These are phyloP conservation scores for Platyrinchus mystaceus DNA, from an alignment of 2,797 vertebrate genomes.

Conservation along the genomic window DNA sequence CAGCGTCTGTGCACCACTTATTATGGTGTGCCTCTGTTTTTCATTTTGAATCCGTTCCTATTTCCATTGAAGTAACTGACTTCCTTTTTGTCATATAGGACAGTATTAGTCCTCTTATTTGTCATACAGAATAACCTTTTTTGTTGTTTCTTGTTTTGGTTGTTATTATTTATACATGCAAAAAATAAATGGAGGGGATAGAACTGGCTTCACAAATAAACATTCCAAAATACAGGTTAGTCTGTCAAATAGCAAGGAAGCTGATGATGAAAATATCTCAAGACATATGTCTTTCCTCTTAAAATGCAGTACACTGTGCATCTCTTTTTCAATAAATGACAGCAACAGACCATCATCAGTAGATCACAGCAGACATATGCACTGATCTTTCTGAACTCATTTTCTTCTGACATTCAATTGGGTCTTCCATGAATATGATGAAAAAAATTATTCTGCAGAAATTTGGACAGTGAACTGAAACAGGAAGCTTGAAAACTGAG, in stretches of 20 bases:
- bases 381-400: not conserved
- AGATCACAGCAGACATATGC: not conserved
- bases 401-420: not conserved
- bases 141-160: not conserved
- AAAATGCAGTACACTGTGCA: not conserved
- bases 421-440: not conserved
- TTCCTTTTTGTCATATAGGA: not conserved
- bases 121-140: not conserved
- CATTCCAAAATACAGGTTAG: not conserved
- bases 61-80: not conserved
- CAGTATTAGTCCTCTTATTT: not conserved
- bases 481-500: not conserved
- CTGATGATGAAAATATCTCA: not conserved
- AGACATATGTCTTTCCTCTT: not conserved
- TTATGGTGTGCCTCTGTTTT: not conserved
- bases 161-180: not conserved
- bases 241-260: not conserved
- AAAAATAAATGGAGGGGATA: not conserved
- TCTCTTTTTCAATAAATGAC: not conserved
- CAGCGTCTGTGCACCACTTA: not conserved
- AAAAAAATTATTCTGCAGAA: not conserved
- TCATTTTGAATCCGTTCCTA: not conserved
- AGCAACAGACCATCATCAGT: not conserved
- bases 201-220: not conserved
- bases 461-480: not conserved